Evolutionary conservation across 92 coral and sea anemone species (phyloP).

Genomic region (Micromussa lordhowensis): DNA sequence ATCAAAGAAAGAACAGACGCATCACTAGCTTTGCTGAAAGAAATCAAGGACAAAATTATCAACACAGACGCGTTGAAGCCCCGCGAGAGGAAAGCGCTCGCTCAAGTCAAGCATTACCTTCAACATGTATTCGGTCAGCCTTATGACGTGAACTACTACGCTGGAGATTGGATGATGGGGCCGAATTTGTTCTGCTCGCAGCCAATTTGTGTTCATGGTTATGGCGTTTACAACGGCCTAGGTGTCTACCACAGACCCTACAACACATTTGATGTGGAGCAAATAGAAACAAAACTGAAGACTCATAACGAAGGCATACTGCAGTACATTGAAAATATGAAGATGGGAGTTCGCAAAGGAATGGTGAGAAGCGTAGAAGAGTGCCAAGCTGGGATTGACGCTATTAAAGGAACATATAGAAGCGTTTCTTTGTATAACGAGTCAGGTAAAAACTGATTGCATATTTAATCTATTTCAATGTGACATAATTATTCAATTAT

Average conservation of each 20-base stretch:
- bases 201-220: constrained; percentile 65
- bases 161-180: constrained; percentile 97
- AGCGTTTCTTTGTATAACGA: not conserved
- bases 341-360: constrained; percentile 76
- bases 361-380: constrained; percentile 83
- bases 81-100: constrained; percentile 83
- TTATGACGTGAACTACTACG: constrained; percentile 83
- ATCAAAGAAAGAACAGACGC: constrained; percentile 83
- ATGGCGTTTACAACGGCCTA: constrained; percentile 53
- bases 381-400: not conserved
- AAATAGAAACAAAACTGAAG: constrained; percentile 59
- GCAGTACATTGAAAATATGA: constrained; percentile 83
- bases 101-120: constrained; percentile 82
- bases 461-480: not conserved
- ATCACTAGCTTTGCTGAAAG: constrained; percentile 58
- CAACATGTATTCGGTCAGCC: constrained; percentile 85
- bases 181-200: constrained; percentile 88
- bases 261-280: constrained; percentile 53
- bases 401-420: not conserved
- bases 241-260: constrained; percentile 59
- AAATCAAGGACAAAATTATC: constrained; percentile 51
- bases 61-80: constrained; percentile 70
- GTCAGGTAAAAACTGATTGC: not conserved
- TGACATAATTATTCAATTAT: not conserved
- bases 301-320: constrained; percentile 58